A percentile compares a stretch with the other conserved stretches of the same genome.
phyloP scores from a whole-genome alignment of 2,113 vertebrate genomes.

The Mungos mungo region DNA sequence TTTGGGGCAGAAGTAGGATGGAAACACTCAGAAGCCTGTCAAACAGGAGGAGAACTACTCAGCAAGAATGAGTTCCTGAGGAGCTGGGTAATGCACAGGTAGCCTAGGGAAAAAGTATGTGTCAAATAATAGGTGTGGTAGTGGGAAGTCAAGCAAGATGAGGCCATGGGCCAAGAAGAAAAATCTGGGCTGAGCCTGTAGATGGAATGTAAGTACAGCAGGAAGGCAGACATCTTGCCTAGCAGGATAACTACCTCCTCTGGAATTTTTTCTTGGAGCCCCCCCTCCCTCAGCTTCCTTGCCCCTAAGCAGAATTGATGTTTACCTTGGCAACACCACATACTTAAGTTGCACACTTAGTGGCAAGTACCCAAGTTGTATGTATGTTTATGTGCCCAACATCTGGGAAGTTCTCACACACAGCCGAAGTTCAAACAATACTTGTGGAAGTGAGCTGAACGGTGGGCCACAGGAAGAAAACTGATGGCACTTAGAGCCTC shows the following conservation, averaged over 20 bases:
- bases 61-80: neutral
- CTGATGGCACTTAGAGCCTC: neutral
- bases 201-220: neutral
- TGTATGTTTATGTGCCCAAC: neutral
- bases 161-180: neutral
- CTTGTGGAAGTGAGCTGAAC: neutral
- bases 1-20: neutral
- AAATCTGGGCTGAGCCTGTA: neutral
- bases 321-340: neutral
- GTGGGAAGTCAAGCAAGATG: neutral
- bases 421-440: neutral
- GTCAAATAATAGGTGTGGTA: neutral
- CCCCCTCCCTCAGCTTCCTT: neutral
- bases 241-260: neutral
- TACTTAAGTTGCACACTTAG: neutral
- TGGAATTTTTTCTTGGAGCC: neutral
- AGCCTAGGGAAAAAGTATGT: neutral
- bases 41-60: neutral
- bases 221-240: neutral
- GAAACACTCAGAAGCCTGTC: neutral
- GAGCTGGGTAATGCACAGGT: neutral
- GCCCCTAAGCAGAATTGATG: neutral
- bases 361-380: neutral
- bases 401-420: neutral
- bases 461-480: neutral